These are phyloP conservation scores for Glossosoma conforme DNA, from an alignment of 1,140 invertebrate species.

Conservation along the genomic window DNA sequence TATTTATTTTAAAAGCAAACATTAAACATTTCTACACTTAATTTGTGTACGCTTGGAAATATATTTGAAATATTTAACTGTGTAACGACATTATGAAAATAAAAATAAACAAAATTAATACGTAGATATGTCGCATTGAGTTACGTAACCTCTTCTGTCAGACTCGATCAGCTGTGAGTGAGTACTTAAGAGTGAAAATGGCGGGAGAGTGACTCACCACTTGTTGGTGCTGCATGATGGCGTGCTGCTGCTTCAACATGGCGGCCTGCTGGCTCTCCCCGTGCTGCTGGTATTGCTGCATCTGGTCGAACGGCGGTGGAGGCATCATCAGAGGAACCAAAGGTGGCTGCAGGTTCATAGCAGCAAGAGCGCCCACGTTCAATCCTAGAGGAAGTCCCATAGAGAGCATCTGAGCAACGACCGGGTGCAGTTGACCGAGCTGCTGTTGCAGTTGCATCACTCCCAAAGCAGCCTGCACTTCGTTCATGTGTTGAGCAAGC, in stretches of 20 bases:
- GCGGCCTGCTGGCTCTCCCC: conserved; percentile 42
- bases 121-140: no score
- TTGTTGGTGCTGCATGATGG: conserved; percentile 62
- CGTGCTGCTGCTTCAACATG: conserved; percentile 65
- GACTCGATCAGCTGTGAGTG: no score
- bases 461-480: conserved; percentile 81
- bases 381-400: conserved; percentile 81
- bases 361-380: conserved; percentile 75
- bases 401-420: conserved; percentile 59
- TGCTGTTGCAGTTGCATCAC: conserved; percentile 85
- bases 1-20: no score
- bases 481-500: conserved; percentile 72
- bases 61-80: no score
- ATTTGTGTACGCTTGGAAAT: no score
- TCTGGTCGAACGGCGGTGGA: conserved; percentile 66
- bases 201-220: conserved; percentile 62
- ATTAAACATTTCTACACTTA: no score
- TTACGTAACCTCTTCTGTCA: no score
- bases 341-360: conserved; percentile 83
- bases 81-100: no score
- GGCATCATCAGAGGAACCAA: conserved; percentile 88
- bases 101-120: no score
- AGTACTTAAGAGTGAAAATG: no score
- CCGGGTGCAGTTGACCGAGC: conserved; percentile 71
- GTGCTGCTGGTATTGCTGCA: conserved; percentile 51